Evolutionary conservation across 2,113 vertebrate species (phyloP).

Genomic region (Nyctereutes procyonoides): DNA sequence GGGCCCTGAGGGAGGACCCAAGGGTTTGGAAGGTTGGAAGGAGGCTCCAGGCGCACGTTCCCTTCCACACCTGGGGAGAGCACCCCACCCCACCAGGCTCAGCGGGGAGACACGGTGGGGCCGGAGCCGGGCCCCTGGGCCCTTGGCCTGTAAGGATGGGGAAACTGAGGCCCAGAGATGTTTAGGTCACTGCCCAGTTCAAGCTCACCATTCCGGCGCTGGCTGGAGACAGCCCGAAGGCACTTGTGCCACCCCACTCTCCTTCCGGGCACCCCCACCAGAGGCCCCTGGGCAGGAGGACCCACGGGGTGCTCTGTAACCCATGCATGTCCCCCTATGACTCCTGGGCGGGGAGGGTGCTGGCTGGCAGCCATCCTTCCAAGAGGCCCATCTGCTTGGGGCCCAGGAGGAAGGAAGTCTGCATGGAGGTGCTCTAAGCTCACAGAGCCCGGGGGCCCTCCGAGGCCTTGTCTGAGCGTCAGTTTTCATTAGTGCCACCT

Average conservation of each 20-base stretch:
- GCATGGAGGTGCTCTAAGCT: background rate
- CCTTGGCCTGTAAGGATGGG: background rate
- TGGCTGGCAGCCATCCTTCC: rapidly evolving
- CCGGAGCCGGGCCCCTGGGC: background rate
- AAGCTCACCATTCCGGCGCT: rapidly evolving
- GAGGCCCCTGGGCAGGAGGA: rapidly evolving
- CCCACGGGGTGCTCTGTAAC: background rate
- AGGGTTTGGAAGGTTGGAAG: background rate
- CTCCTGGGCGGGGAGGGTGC: background rate
- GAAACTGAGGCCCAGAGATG: background rate
- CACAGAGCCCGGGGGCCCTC: background rate
- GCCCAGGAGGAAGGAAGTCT: background rate
- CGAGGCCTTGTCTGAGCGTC: background rate
- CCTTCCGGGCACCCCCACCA: background rate
- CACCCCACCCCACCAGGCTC: too few relatives aligned
- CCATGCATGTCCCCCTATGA: rapidly evolving
- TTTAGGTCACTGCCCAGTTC: background rate
- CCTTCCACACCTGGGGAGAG: background rate
- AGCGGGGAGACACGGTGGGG: background rate
- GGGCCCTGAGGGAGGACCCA: rapidly evolving
- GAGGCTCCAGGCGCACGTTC: rapidly evolving
- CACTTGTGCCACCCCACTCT: rapidly evolving
- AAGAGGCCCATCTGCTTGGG: background rate
- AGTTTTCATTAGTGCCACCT: background rate
- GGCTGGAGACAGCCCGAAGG: background rate